Evolutionary conservation across 2,888 invertebrate species (phyloP), one percentile per base, ranked within the genome.

Genomic region (Lasioglossum pauxillum): DNA sequence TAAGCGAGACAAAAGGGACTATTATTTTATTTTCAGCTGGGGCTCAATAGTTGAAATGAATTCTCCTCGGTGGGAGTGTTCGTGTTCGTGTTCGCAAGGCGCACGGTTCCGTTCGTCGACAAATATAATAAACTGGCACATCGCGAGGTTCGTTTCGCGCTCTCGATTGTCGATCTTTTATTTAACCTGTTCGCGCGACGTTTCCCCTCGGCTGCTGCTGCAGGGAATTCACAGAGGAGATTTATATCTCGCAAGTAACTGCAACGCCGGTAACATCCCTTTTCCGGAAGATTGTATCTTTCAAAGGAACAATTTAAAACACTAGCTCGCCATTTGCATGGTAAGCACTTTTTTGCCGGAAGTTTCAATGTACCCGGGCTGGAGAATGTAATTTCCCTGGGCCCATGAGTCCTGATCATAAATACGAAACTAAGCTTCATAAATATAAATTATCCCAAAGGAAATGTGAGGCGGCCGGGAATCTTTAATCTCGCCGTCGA

Each of bases 371-470:
- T 53, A 74, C 69, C 84, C 23, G 35, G 77, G 44, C 23, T 5
- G 8, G 72, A 76, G 78, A 69, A 81, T 78, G 84, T 81, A 81
- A 81, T 84, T 84, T 80, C 75, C 75, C 44, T 67, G 74, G 38
- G 31, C 67, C 27, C 84, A 38, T n/a, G 81, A 78, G 84, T 74
- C 60, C 74, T 46, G 81, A 81, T 81, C 81, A 78, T 84, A 84
- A 84, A 84, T 81, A 81, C 74, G 71, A 78, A 84, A 84, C 81
- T 81, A 64, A 27, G 38, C 78, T 84, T 84, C 84, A 84, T 84
- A 84, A 84, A 84, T 84, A 84, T 84, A 84, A 84, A 84, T 84
- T 75, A 84, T 74, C 71, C 69, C 64, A 53, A 71, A 44, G 73
- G 74, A 31, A 46, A 49, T 41, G 41, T 41, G 71, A 49, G 38